A percentile compares a stretch with the other conserved stretches of the same genome.
Conservation (phyloP, 2,888 invertebrate genomes). For the Lomographa bimaculata region DNA sequence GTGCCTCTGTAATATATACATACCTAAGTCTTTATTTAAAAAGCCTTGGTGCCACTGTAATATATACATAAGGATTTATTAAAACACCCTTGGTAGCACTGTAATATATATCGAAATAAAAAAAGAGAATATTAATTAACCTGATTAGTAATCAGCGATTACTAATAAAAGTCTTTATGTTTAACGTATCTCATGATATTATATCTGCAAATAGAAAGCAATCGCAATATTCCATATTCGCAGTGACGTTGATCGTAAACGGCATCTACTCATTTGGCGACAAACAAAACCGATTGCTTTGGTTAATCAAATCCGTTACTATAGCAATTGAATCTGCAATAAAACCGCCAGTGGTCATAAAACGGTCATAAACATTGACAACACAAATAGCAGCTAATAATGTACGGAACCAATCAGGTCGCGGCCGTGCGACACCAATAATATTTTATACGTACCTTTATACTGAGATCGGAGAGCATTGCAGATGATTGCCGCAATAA, state of each 20-base stretch:
- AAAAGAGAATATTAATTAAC: too few relatives aligned
- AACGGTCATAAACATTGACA: constrained; percentile 78
- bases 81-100: too few relatives aligned
- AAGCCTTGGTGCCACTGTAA: too few relatives aligned
- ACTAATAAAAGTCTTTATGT: too few relatives aligned
- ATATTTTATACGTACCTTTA: constrained; percentile 71
- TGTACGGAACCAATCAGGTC: constrained; percentile 68
- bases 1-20: too few relatives aligned
- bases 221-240: constrained; percentile 21
- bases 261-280: constrained; percentile 43
- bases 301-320: constrained; percentile 77
- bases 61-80: too few relatives aligned
- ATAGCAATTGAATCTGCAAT: constrained; percentile 74
- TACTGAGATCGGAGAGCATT: constrained; percentile 50
- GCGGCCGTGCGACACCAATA: constrained; percentile 43
- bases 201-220: too few relatives aligned
- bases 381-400: constrained; percentile 79
- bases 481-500: constrained; percentile 71
- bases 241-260: constrained; percentile 44
- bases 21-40: too few relatives aligned
- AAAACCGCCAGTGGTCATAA: constrained; percentile 75
- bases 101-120: too few relatives aligned
- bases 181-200: too few relatives aligned
- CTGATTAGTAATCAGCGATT: too few relatives aligned
- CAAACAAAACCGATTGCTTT: constrained; percentile 66